A percentile compares a stretch with the other conserved stretches of the same genome.
Evolutionary conservation across 1,140 invertebrate genomes (phyloP).

Genomic region (Oscheius sp.): DNA sequence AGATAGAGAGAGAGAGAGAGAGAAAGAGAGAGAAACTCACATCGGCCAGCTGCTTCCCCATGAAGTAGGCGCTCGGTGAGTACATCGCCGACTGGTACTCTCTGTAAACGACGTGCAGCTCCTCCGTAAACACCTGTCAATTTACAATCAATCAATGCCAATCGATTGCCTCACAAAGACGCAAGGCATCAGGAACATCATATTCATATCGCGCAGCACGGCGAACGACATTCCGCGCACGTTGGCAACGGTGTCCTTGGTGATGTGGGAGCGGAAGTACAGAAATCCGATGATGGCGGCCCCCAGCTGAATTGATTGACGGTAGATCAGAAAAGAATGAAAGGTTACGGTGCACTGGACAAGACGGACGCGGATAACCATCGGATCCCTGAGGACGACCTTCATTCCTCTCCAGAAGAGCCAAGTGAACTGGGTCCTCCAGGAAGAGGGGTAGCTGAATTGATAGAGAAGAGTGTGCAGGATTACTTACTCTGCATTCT

Average conservation of each 20-base stretch:
- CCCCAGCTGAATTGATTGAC: not conserved
- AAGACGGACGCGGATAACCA: constrained; percentile 79
- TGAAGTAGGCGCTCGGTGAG: constrained; percentile 82
- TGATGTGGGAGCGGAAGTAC: constrained; percentile 7
- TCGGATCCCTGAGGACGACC: constrained; percentile 79
- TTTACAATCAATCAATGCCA: no score
- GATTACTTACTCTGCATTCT: not conserved
- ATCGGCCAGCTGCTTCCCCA: constrained; percentile 70
- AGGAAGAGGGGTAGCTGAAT: constrained; percentile 68
- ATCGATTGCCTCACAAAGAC: constrained; percentile 37
- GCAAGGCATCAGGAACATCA: constrained; percentile 55
- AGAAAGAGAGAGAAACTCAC: no score
- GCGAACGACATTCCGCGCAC: constrained; percentile 91
- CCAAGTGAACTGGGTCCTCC: constrained; percentile 80
- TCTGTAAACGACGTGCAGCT: constrained; percentile 82
- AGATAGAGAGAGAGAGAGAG: no score
- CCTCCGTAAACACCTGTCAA: constrained; percentile 82
- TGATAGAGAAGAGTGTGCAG: not conserved
- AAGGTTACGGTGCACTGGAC: constrained; percentile 68
- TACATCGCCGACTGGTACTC: constrained; percentile 89
- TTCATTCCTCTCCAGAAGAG: constrained; percentile 85
- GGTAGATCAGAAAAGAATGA: not conserved
- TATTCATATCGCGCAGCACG: constrained; percentile 79
- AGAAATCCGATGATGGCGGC: constrained; percentile 8
- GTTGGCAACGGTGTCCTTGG: constrained; percentile 77